Base-by-base conservation (phyloP, 2,113 vertebrate species). In the Mastomys coucha region DNA sequence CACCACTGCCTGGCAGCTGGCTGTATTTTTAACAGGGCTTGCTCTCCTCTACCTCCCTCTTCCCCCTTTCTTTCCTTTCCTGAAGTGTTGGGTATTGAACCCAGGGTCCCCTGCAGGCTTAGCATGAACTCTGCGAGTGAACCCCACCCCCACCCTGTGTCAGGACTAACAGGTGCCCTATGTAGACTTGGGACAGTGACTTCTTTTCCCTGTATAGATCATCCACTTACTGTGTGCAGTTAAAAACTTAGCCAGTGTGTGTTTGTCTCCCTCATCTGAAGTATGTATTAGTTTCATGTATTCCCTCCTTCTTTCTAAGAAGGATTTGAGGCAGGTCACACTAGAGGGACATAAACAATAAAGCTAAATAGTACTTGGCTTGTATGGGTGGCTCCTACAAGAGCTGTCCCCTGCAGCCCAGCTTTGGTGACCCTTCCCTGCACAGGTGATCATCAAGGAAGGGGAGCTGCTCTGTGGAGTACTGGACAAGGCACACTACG, bases 401-500 rank as follows among this genome's bases (percentile, higher is more conserved):
- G 77, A 86, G 14, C 19, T 5, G 1, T n/a, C 45, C 0, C 39
- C 58, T 78, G 16, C 39, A 75, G 4, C 56, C 63, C 36, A 24
- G 51, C 10, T 0, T 16, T 51, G 19, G 0, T 70, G 91, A 10
- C 60, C 2, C 0, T 95, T 65, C 58, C 14, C 69, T 88, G 20
- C 1, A 0, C 92, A 99, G 99, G 99, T 99, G 96, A 92, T 99
- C 96, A 99, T 99, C 85, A 98, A 99, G 91, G 97, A 98, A 12
- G 99, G 99, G 0, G 99, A 99, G 95, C 98, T 99, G 87, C 97
- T 99, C 20, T 98, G 99, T 19, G 99, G 99, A 0, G 99, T 99
- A 84, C 96, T 99, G 98, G 99, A 99, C 98, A 99, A 99, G 97
- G 99, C 99, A 0, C 99, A 99, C 97, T 99, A 99, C 0, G 99